Evolutionary conservation across 2,797 vertebrate species (phyloP), one percentile per base, ranked within the genome.

Genomic region (Acanthurus tractus): DNA sequence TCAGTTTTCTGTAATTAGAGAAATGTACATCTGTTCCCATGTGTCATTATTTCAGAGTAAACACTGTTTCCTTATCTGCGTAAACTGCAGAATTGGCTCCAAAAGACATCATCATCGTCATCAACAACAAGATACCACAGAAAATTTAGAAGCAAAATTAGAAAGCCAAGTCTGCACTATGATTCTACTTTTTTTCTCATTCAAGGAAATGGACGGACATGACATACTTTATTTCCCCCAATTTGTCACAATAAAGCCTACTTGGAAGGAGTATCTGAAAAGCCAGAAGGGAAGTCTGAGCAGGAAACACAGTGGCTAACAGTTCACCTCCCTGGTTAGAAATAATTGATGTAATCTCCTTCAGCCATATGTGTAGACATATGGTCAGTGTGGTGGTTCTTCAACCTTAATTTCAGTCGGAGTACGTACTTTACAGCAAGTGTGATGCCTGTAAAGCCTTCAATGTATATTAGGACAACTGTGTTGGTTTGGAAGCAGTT

Each of bases 281-380:
- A 66, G 12, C 17, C 65, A 48, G 25, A 64, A 55, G 0, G 34
- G 34, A 65, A 42, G 56, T 66, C 4, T 61, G 46, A 22, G 17
- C 49, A 42, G 48, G 45, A 69, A 62, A 29, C 48, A 36, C 25
- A 5, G 56, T 59, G 52, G 18, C 25, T 68, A 72, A 71, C 69
- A 55, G 55, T 82, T 86, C 25, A 71, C 50, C 63, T 77, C 78
- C 20, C 62, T 74, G 52, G 20, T 80, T 46, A 86, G 80, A 84
- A 89, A 88, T 89, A 73, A 88, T 90, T 87, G 4, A 84, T 90
- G 79, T 90, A 81, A 89, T 86, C 84, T 82, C 65, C 74, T 78
- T 76, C 44, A 63, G 74, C 84, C 84, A 87, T 87, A 86, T 89
- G 87, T 82, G 67, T 29, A 70, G 61, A 81, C 90, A 88, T 91